Conservation (phyloP, 2,113 vertebrate species). For the Myanophis thanlyinensis region DNA sequence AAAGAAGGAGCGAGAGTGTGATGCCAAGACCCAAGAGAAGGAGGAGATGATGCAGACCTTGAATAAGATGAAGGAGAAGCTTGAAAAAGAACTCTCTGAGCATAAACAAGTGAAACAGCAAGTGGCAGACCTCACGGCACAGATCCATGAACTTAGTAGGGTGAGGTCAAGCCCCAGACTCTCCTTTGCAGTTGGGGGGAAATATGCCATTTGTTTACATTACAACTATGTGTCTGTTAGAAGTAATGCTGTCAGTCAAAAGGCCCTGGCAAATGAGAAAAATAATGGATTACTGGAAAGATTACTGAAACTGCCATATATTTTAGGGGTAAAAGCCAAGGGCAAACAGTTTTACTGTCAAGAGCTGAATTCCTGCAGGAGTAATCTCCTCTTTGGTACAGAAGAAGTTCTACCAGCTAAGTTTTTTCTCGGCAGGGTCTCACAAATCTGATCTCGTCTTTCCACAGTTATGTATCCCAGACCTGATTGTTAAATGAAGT, state of each 20-base stretch:
- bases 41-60: slow-evolving; percentile 99
- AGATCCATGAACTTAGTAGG: slow-evolving; percentile 88
- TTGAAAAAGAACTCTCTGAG: slow-evolving; percentile 91
- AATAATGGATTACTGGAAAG: background rate
- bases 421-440: background rate
- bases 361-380: background rate
- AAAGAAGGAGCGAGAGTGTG: slow-evolving; percentile 97
- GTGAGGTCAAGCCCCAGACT: slow-evolving; percentile 62
- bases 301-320: background rate
- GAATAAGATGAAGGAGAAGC: slow-evolving; percentile 99
- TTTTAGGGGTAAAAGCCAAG: background rate
- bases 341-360: background rate
- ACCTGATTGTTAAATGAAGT: background rate
- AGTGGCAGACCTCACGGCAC: slow-evolving; percentile 83
- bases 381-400: background rate
- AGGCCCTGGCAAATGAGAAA: background rate
- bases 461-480: background rate
- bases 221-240: background rate
- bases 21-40: slow-evolving; percentile 96
- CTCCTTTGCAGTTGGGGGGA: accelerated
- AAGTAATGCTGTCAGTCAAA: background rate
- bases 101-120: slow-evolving; percentile 96
- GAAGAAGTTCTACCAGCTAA: background rate
- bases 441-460: background rate
- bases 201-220: background rate